A percentile compares a stretch with the other conserved stretches of the same genome.
These are phyloP conservation scores for Watersipora subatra DNA, from an alignment of 1,140 invertebrate species.

Conservation along the genomic window DNA sequence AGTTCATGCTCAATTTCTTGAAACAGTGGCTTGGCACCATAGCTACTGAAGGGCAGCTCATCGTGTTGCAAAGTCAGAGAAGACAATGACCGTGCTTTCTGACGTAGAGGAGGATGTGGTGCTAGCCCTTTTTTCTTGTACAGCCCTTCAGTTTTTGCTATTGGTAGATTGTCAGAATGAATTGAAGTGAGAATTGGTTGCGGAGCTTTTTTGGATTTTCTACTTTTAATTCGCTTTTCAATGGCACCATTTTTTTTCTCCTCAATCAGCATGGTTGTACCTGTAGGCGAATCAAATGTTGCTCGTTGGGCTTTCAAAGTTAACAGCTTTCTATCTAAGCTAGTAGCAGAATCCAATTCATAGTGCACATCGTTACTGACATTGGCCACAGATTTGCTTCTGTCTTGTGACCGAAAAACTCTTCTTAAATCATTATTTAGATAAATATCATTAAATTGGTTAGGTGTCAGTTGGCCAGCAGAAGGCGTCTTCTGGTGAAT, in stretches of 20 bases:
- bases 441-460: not conserved
- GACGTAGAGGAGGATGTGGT: not conserved
- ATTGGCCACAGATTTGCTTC: not conserved
- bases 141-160: too few species aligned
- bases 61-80: not conserved
- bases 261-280: too few species aligned
- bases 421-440: not conserved
- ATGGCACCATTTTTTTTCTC: not conserved
- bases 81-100: not conserved
- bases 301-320: not conserved
- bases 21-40: too few species aligned
- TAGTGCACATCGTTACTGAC: not conserved
- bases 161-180: too few species aligned
- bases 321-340: not conserved
- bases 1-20: too few species aligned
- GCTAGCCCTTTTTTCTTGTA: too few species aligned
- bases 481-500: too few species aligned
- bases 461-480: too few species aligned
- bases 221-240: not conserved
- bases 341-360: not conserved
- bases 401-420: not conserved
- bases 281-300: too few species aligned
- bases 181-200: too few species aligned
- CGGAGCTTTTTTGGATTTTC: not conserved
- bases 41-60: too few species aligned